Conservation (phyloP, 2,113 vertebrate species). For the Grus americana region DNA sequence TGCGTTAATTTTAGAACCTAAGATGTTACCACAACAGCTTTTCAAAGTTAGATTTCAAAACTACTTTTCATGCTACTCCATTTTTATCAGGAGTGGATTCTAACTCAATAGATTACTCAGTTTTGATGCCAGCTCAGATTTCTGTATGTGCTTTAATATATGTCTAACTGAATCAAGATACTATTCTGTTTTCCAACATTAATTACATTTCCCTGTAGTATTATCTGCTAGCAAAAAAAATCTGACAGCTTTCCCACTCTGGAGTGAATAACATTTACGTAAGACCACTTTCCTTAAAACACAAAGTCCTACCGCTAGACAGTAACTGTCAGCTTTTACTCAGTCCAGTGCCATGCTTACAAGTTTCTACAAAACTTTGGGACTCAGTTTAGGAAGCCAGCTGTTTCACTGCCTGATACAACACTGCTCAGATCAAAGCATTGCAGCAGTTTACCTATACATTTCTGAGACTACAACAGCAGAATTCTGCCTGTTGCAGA, state of each 20-base stretch:
- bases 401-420: not conserved
- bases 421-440: not conserved
- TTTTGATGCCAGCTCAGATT: not conserved
- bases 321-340: not conserved
- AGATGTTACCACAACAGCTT: not conserved
- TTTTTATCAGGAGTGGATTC: not conserved
- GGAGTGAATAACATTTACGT: not conserved
- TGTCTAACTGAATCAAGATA: not conserved
- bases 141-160: not conserved
- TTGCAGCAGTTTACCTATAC: not conserved
- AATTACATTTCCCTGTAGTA: not conserved
- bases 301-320: not conserved
- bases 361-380: not conserved
- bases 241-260: not conserved
- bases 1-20: not conserved
- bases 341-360: fast-evolving
- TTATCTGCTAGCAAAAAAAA: not conserved
- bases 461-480: not conserved
- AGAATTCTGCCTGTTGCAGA: not conserved
- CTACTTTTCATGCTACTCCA: not conserved
- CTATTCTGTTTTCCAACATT: not conserved
- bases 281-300: not conserved
- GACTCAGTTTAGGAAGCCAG: not conserved
- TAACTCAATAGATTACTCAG: not conserved
- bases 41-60: not conserved